Evolutionary conservation across 1,140 invertebrate species (phyloP), one percentile per base, ranked within the genome.

Genomic region (Orius laevigatus): DNA sequence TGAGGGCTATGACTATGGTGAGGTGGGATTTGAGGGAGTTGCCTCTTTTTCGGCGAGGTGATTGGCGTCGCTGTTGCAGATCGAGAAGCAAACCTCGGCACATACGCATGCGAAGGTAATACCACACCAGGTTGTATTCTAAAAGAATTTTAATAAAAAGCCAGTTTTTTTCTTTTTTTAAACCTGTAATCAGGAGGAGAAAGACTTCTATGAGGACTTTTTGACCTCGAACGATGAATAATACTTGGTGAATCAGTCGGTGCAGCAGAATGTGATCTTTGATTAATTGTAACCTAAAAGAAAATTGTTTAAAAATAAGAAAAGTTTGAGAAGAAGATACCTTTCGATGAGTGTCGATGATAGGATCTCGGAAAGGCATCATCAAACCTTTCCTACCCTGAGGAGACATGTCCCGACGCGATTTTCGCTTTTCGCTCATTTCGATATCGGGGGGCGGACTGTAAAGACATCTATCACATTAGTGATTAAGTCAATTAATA

Each of bases 1-100:
- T 57, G 39, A 25, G 57, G 52, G 47, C 59, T 49, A 38, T 60
- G 55, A 12, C 53, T 50, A 25, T 58, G 52, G 38, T 58, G 51
- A 44, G 49, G 50, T 59, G 84, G 87, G 59, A 94, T 89, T 66
- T 89, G 84, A 54, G 92, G 92, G 55, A 96, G 73, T 69, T 95
- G 90, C 52, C 92, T 72, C 68, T 94, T 95, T 68, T 94, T 93
- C 19, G 90, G 89, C 32, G 89, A 93, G 35, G 87, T 88, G 20
- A 87, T 88, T 40, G 89, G 89, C n/a, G 89, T 92, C 25, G 84
- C 85, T 31, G 84, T 91, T 33, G 85, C 84, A 38, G 86, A 91
- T 34, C 59, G 53, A 10, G 60, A 59, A 31, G 51, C 47, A 41
- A 62, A 60, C 25, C 60, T 58, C 19, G 62, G 62, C 36, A 61